Conservation (phyloP, 2,888 invertebrate species). For the Athalia circularis region DNA sequence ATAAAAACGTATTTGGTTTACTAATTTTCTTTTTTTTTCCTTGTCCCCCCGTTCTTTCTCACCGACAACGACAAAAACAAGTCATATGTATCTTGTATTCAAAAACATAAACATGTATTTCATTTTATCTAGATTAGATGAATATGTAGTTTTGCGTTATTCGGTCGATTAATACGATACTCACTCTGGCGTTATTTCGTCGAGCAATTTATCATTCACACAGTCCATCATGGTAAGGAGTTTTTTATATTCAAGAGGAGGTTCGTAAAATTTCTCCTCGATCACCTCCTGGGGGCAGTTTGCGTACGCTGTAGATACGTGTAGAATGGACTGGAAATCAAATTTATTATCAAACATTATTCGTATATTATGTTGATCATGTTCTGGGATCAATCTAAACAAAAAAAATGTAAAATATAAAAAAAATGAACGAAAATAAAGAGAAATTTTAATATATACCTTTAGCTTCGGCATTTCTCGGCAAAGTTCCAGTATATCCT, state of each 20-base stretch:
- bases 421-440: too few relatives aligned
- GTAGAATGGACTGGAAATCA: conserved; percentile 74
- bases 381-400: too few relatives aligned
- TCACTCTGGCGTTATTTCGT: conserved; percentile 76
- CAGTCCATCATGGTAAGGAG: conserved; percentile 75
- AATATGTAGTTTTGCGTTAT: background rate
- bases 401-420: too few relatives aligned
- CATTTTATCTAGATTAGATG: too few relatives aligned
- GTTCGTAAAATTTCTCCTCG: conserved; percentile 77
- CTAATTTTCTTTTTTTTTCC: background rate
- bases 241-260: conserved; percentile 76
- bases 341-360: conserved; percentile 28
- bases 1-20: too few relatives aligned
- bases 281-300: conserved; percentile 75
- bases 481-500: conserved; percentile 80
- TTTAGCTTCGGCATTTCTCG: conserved; percentile 80
- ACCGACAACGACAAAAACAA: too few relatives aligned
- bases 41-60: background rate
- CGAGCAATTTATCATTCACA: conserved; percentile 75
- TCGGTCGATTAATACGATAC: conserved; percentile 52
- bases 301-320: conserved; percentile 79
- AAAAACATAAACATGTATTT: too few relatives aligned
- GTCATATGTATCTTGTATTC: too few relatives aligned
- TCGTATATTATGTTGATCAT: background rate
- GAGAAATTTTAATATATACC: conserved; percentile 65